Evolutionary conservation across 2,888 invertebrate genomes (phyloP).

Genomic region (Trissonchulus latispiculum): DNA sequence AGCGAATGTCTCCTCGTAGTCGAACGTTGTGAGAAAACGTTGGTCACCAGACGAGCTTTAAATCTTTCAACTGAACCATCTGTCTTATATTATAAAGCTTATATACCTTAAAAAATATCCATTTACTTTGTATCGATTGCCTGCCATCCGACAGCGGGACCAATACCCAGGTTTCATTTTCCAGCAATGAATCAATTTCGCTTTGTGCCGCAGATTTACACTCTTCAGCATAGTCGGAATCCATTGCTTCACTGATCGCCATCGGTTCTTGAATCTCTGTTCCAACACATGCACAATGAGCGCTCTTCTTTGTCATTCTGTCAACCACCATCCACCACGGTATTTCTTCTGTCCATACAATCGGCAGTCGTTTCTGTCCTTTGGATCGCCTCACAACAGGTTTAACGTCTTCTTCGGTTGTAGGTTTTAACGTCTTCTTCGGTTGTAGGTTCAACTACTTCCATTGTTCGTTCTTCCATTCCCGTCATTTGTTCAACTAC

Average conservation of each 20-base stretch:
- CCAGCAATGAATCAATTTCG: not conserved
- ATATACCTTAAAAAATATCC: not conserved
- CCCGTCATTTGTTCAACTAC: not conserved
- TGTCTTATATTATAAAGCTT: not conserved
- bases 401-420: too few species aligned
- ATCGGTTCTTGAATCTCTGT: not conserved
- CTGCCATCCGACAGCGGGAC: not conserved
- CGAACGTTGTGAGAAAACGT: constrained; percentile 11
- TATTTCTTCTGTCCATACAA: too few species aligned
- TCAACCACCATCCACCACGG: too few species aligned
- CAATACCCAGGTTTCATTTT: not conserved
- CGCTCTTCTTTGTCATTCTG: too few species aligned
- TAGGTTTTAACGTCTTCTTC: too few species aligned
- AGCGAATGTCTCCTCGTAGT: constrained; percentile 29
- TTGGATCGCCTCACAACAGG: too few species aligned
- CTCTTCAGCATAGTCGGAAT: not conserved
- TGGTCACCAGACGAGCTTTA: not conserved
- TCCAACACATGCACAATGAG: too few species aligned
- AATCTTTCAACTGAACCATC: not conserved
- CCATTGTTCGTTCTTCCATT: not conserved
- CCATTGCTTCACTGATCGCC: not conserved
- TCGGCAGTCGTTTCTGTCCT: too few species aligned
- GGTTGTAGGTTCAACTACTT: not conserved
- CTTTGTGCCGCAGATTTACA: not conserved
- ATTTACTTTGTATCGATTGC: not conserved